Conservation (phyloP, 2,113 vertebrate genomes). For the Alexandromys fortis region DNA sequence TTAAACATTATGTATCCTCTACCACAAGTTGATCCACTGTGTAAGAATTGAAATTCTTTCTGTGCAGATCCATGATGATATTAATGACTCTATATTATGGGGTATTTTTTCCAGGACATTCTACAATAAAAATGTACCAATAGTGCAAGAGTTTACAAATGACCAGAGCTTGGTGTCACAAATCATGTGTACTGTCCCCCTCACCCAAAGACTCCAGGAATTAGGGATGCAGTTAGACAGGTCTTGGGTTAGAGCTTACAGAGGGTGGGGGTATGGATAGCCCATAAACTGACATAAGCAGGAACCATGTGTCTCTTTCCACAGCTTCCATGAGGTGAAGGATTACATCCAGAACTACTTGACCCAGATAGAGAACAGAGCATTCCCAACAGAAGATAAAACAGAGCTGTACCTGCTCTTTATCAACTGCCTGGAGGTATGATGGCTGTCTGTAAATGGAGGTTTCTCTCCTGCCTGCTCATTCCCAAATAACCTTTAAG, state of each 20-base stretch:
- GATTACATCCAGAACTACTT: constrained; percentile 90
- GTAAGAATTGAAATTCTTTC: neutral
- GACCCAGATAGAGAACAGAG: constrained; percentile 85
- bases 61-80: neutral
- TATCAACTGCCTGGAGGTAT: constrained; percentile 94
- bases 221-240: neutral
- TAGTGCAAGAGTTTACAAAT: neutral
- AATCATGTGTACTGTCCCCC: neutral
- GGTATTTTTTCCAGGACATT: neutral
- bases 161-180: neutral
- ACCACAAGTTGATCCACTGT: neutral
- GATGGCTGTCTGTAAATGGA: neutral
- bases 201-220: neutral
- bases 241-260: neutral
- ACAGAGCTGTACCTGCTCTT: constrained; percentile 93
- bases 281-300: neutral
- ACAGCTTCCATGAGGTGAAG: constrained; percentile 92
- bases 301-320: constrained; percentile 53
- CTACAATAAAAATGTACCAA: neutral
- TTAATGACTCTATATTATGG: neutral
- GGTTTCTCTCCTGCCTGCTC: too few species aligned
- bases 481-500: too few species aligned
- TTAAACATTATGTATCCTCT: too few species aligned
- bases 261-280: neutral
- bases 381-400: constrained; percentile 88